Conservation (phyloP, 2,113 vertebrate genomes). For the Brachyhypopomus occidentalis region DNA sequence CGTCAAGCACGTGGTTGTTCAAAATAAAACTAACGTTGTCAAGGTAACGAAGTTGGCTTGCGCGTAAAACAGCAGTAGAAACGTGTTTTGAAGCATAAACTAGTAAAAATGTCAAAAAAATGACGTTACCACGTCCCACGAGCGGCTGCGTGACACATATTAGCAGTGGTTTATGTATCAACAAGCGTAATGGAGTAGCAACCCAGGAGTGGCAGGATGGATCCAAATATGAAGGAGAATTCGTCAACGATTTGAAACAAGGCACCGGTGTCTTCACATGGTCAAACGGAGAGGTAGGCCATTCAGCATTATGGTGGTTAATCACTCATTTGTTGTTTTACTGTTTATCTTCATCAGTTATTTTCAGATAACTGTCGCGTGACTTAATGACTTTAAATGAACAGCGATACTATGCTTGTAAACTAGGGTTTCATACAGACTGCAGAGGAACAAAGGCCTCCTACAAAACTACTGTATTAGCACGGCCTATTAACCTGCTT, state of each 20-base stretch:
- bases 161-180: not conserved
- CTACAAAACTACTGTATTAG: too few relatives aligned
- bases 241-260: constrained; percentile 75
- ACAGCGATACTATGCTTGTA: not conserved
- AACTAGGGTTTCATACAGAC: too few relatives aligned
- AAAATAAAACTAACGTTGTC: constrained; percentile 14
- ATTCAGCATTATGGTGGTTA: not conserved
- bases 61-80: not conserved
- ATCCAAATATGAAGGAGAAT: constrained; percentile 77
- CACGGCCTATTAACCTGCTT: not conserved
- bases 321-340: not conserved
- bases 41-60: constrained; percentile 3
- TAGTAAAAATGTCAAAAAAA: too few relatives aligned
- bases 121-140: too few relatives aligned
- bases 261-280: constrained; percentile 80
- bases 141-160: not conserved
- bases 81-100: too few relatives aligned
- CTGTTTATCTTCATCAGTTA: not conserved
- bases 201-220: constrained; percentile 77
- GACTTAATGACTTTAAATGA: not conserved
- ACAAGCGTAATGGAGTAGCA: constrained; percentile 30
- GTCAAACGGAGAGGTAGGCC: constrained; percentile 81
- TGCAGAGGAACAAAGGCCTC: too few relatives aligned
- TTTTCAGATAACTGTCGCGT: too few relatives aligned
- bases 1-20: not conserved